phyloP scores from a whole-genome alignment of 2,113 vertebrate species.

The Megaleporinus macrocephalus region DNA sequence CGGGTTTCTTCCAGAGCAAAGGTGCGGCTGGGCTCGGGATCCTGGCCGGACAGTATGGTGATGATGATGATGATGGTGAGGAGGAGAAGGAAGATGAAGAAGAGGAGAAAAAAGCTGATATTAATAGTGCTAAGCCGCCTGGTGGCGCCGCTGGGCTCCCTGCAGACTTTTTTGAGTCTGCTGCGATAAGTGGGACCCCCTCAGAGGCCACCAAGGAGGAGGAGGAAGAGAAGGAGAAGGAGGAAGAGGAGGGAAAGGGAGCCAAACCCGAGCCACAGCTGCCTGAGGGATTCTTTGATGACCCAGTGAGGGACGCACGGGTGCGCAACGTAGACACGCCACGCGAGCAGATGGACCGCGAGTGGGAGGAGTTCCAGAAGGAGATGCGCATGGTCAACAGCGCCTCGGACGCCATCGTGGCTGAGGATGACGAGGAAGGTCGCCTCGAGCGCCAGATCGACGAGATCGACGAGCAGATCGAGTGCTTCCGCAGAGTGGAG shows the following conservation, averaged over 20 bases:
- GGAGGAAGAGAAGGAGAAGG: slow-evolving; percentile 63
- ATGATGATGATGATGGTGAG: slow-evolving; percentile 69
- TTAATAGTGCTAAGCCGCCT: slow-evolving; percentile 24
- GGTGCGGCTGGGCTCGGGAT: slow-evolving; percentile 68
- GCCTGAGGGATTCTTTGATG: slow-evolving; percentile 97
- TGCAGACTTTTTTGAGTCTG: slow-evolving; percentile 83
- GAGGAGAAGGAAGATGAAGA: slow-evolving; percentile 40
- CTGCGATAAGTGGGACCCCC: slow-evolving; percentile 80
- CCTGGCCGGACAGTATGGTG: slow-evolving; percentile 80
- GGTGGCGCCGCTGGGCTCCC: slow-evolving; percentile 63
- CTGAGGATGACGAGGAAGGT: slow-evolving; percentile 95
- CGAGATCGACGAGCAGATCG: slow-evolving; percentile 96
- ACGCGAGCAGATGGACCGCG: slow-evolving; percentile 97
- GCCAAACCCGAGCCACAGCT: slow-evolving; percentile 87
- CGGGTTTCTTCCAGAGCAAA: slow-evolving; percentile 72
- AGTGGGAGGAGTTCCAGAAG: slow-evolving; percentile 99
- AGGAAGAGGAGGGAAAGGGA: slow-evolving; percentile 85
- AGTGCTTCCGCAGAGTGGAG: slow-evolving; percentile 92
- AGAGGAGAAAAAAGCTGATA: background rate
- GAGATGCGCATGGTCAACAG: slow-evolving; percentile 95
- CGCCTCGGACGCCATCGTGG: slow-evolving; percentile 95
- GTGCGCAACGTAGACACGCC: slow-evolving; percentile 96
- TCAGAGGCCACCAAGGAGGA: slow-evolving; percentile 82
- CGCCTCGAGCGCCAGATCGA: slow-evolving; percentile 94
- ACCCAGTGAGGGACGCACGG: slow-evolving; percentile 92